Base-by-base conservation (phyloP, 2,797 vertebrate genomes). In the Lemur catta region DNA sequence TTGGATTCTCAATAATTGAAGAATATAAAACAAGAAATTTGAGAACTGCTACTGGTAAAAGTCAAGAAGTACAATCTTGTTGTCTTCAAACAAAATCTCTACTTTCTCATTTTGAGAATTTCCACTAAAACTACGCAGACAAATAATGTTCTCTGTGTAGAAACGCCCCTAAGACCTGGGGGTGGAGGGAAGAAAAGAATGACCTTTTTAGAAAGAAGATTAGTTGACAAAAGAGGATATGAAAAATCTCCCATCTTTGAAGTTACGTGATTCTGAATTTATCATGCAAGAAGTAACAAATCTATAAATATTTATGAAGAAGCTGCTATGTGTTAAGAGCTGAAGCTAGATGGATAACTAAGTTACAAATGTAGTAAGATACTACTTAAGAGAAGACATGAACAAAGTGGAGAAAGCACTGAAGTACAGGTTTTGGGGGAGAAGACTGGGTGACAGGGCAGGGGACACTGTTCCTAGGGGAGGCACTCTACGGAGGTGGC, bases 51-150 rank as follows among this genome's bases (percentile, higher is more conserved):
- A 43, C 55, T 57, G 22, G 30, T 55, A 71, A 84, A 15, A 71
- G 52, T 72, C 20, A 86, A 82, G 79, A 94, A 71, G 35, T 41
- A 38, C 28, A 79, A 84, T 72, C 17, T 35, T 89, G 18, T 74
- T 84, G 35, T 46, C 13, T 57, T 87, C 59, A 84, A 72, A 59
- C 3, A 72, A 88, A 95, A 81, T 43, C 35, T 46, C 46, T 46
- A 76, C 38, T 95, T 89, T 63, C 46, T 75, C 72, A 59, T 65
- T 93, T 89, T 52, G 89, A 94, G 52, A 89, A 93, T 72, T 78
- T 93, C 72, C 1, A 24, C 35, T 69, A 12, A 50, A 91, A 86
- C 26, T 63, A 78, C 78, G 33, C 46, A 76, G 72, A 65, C 71
- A 92, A 52, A 88, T 18, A 85, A 11, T n/a, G 38, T 35, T 81